Percentiles rank a stretch among this genome's conserved stretches.
phyloP scores from a whole-genome alignment of 2,888 invertebrate genomes.

The Acleris holmiana region DNA sequence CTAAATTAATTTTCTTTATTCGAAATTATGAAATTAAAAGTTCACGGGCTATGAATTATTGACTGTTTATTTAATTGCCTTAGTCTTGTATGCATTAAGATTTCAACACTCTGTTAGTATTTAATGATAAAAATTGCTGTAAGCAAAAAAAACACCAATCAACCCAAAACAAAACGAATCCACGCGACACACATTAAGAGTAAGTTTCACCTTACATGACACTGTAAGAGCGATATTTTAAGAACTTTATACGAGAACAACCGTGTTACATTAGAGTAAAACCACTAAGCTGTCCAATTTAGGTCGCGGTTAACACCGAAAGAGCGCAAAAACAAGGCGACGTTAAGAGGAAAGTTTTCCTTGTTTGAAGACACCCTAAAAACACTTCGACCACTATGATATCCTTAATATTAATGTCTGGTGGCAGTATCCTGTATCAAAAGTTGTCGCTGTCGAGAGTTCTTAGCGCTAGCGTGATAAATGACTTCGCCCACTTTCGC shows the following conservation, averaged over 20 bases:
- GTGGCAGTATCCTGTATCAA: slow-evolving; percentile 79
- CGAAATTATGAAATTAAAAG: no score
- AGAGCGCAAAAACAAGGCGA: slow-evolving; percentile 55
- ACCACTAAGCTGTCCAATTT: slow-evolving; percentile 52
- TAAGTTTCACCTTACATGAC: not conserved
- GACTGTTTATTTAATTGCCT: no score
- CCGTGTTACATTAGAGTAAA: slow-evolving; percentile 35
- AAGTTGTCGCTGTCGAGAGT: slow-evolving; percentile 80
- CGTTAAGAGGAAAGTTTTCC: slow-evolving; percentile 66
- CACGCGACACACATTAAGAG: no score
- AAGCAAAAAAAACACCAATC: no score
- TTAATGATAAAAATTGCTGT: no score
- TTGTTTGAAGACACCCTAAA: slow-evolving; percentile 70
- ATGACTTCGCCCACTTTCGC: slow-evolving; percentile 79
- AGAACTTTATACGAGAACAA: slow-evolving; percentile 26
- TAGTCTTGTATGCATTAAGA: no score
- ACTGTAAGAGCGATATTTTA: slow-evolving; percentile 5
- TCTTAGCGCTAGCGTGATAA: slow-evolving; percentile 81
- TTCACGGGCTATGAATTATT: no score
- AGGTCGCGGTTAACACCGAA: slow-evolving; percentile 51
- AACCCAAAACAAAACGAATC: no score
- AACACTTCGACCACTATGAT: slow-evolving; percentile 73
- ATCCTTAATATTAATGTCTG: slow-evolving; percentile 82
- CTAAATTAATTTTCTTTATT: no score
- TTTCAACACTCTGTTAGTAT: no score